A percentile compares a stretch with the other conserved stretches of the same genome.
phyloP scores from a whole-genome alignment of 2,113 vertebrate species.

The Trichomycterus rosablanca region DNA sequence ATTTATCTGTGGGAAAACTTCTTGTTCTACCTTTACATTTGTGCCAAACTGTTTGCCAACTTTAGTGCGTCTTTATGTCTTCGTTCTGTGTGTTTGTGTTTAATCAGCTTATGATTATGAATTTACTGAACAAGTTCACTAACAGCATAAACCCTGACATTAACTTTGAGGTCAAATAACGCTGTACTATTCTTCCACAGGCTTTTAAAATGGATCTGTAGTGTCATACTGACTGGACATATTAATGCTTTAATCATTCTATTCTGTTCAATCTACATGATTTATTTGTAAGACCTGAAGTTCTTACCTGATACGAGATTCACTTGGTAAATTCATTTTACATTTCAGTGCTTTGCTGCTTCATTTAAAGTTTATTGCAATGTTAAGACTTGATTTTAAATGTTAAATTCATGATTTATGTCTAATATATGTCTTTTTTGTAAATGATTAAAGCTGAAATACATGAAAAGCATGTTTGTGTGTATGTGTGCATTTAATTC shows the following conservation, averaged over 20 bases:
- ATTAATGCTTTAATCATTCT: conserved; percentile 4
- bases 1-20: conserved; percentile 56
- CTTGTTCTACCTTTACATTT: conserved; percentile 66
- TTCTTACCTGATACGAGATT: conserved; percentile 19
- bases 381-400: conserved; percentile 60
- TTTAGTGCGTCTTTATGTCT: conserved; percentile 51
- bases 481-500: conserved; percentile 15
- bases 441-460: conserved; percentile 75
- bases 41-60: conserved; percentile 71
- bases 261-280: conserved; percentile 7
- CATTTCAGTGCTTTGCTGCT: conserved; percentile 54
- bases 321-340: conserved; percentile 7
- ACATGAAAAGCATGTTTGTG: conserved; percentile 60
- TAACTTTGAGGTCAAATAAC: conserved; percentile 9
- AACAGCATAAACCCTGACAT: conserved; percentile 23
- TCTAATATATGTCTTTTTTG: conserved; percentile 70
- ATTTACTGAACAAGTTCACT: conserved; percentile 20
- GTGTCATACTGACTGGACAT: conserved; percentile 12
- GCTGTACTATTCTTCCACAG: conserved; percentile 18
- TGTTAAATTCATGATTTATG: conserved; percentile 61
- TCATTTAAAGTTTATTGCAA: conserved; percentile 52
- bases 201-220: conserved; percentile 9
- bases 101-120: conserved; percentile 28
- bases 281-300: conserved; percentile 23
- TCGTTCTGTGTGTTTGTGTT: conserved; percentile 46